These are phyloP conservation scores for Ariopsis seemanni DNA, from an alignment of 2,113 vertebrate species.

Conservation along the genomic window DNA sequence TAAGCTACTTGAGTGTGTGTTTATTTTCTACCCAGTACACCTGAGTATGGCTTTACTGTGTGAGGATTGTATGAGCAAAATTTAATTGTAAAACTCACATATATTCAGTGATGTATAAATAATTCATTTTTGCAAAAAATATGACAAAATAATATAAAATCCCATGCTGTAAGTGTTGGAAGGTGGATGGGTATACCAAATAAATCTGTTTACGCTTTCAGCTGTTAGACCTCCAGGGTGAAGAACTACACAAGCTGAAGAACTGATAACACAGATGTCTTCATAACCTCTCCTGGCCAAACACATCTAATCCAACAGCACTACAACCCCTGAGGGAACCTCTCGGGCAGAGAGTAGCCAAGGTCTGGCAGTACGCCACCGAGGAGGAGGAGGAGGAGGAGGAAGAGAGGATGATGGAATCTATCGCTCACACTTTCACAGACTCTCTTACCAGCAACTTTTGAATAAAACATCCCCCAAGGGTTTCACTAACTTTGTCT, in stretches of 20 bases:
- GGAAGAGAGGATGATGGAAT: background rate
- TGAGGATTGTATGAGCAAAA: background rate
- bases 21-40: background rate
- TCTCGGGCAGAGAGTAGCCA: background rate
- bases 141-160: background rate
- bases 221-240: constrained; percentile 8
- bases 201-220: background rate
- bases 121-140: background rate
- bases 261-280: constrained; percentile 16
- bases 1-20: background rate
- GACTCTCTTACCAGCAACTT: background rate
- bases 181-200: background rate
- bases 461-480: background rate
- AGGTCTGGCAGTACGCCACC: background rate
- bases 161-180: background rate
- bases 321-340: background rate
- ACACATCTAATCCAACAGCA: constrained; percentile 6
- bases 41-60: background rate
- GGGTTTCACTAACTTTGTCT: constrained; percentile 6
- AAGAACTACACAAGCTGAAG: constrained; percentile 11
- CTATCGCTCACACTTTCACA: background rate
- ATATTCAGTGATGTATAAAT: background rate
- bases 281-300: constrained; percentile 25
- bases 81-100: background rate
- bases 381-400: background rate